phyloP scores from a whole-genome alignment of 2,888 invertebrate species.

The Gymnocheta viridis region DNA sequence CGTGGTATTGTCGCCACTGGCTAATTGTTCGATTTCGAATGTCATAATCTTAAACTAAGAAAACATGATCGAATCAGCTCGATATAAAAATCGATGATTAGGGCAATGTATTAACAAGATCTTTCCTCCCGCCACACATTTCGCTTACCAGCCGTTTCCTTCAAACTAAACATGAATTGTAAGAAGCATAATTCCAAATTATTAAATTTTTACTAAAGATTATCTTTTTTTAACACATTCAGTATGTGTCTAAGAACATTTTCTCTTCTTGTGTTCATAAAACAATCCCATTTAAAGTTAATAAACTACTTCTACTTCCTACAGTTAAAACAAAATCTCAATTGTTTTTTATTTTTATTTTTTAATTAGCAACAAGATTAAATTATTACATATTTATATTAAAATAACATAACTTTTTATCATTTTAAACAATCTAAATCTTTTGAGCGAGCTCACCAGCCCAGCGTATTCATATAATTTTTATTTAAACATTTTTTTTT shows the following conservation, averaged over 20 bases:
- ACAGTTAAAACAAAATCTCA: conserved; percentile 28
- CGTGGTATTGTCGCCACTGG: no score
- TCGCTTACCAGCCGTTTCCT: no score
- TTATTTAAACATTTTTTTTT: background rate
- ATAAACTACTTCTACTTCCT: conserved; percentile 55
- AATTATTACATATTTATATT: background rate
- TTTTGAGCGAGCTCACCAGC: background rate
- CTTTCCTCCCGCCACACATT: no score
- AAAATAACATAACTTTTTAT: background rate
- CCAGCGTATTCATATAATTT: conserved; percentile 11
- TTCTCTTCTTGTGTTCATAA: background rate
- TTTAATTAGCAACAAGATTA: conserved; percentile 11
- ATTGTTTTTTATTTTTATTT: conserved; percentile 3
- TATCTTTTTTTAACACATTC: background rate
- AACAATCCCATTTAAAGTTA: background rate
- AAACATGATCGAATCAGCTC: no score
- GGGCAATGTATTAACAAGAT: no score
- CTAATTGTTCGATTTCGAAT: no score
- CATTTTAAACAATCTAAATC: conserved; percentile 30
- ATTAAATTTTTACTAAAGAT: no score
- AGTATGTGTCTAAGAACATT: background rate
- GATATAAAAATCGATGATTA: no score
- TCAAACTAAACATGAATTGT: no score
- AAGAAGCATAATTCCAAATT: no score
- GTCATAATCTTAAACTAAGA: no score